Conservation (phyloP, 37 sponge, comb jelly and placozoan species). For the Bolinopsis microptera region DNA sequence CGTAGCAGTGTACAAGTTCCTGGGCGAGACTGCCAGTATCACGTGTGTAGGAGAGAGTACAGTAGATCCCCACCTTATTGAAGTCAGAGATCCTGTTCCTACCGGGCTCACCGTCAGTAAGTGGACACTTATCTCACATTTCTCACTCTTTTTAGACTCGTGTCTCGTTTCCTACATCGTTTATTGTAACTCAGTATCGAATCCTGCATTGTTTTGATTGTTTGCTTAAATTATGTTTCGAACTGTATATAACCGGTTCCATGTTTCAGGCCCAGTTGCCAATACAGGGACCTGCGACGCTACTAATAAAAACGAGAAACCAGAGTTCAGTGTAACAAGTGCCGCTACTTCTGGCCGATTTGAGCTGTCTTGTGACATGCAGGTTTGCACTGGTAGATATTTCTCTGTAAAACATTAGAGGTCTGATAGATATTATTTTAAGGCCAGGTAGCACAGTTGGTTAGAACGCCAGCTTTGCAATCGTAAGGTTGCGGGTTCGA, state of each 20-base stretch:
- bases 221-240: too few relatives aligned
- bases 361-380: background rate
- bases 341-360: background rate
- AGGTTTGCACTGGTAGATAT: background rate
- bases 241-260: too few relatives aligned
- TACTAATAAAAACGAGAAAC: background rate
- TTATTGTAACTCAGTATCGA: too few relatives aligned
- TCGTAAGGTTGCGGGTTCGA: too few relatives aligned
- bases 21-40: background rate
- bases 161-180: too few relatives aligned
- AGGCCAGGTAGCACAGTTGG: too few relatives aligned
- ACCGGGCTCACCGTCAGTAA: background rate
- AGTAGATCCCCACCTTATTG: background rate
- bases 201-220: too few relatives aligned
- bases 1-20: background rate
- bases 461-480: too few relatives aligned
- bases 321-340: background rate
- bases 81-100: background rate
- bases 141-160: too few relatives aligned
- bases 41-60: background rate
- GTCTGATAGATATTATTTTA: background rate
- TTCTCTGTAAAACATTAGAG: background rate
- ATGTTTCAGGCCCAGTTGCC: background rate
- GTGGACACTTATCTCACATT: too few relatives aligned
- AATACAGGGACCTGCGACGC: background rate